Conservation (phyloP, 1,140 invertebrate genomes). For the Myzus persicae region DNA sequence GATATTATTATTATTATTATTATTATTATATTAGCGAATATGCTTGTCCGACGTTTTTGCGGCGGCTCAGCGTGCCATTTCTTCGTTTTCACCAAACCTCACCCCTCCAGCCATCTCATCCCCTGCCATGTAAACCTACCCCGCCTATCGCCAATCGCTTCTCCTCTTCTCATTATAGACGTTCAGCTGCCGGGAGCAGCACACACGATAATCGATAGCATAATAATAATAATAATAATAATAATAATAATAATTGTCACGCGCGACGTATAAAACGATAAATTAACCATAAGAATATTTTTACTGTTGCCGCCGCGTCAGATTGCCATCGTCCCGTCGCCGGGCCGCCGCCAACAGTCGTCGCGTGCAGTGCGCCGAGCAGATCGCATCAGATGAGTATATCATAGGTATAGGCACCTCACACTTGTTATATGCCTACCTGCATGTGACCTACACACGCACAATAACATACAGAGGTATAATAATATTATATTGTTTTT, state of each 20-base stretch:
- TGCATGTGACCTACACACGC: not conserved
- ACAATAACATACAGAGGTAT: not conserved
- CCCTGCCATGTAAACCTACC: not conserved
- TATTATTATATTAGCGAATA: not conserved
- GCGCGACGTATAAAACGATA: constrained; percentile 20
- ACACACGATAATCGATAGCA: constrained; percentile 8
- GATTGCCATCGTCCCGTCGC: constrained; percentile 34
- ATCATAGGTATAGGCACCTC: not conserved
- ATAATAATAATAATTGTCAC: not conserved
- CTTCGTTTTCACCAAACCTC: constrained; percentile 1
- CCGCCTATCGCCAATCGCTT: not conserved
- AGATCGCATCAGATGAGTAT: not conserved
- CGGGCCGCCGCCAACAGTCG: not conserved
- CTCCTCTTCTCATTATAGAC: not conserved
- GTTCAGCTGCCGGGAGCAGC: constrained; percentile 9
- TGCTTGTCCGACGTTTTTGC: not conserved
- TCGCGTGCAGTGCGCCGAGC: not conserved
- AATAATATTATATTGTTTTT: not conserved
- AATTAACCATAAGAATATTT: not conserved
- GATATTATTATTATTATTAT: not conserved
- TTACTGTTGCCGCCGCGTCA: constrained; percentile 1
- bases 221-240: not conserved
- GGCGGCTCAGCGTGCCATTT: not conserved
- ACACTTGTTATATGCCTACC: not conserved
- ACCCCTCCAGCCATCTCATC: not conserved